These are phyloP conservation scores for Masticophis lateralis DNA, from an alignment of 2,797 vertebrate genomes.

Conservation along the genomic window DNA sequence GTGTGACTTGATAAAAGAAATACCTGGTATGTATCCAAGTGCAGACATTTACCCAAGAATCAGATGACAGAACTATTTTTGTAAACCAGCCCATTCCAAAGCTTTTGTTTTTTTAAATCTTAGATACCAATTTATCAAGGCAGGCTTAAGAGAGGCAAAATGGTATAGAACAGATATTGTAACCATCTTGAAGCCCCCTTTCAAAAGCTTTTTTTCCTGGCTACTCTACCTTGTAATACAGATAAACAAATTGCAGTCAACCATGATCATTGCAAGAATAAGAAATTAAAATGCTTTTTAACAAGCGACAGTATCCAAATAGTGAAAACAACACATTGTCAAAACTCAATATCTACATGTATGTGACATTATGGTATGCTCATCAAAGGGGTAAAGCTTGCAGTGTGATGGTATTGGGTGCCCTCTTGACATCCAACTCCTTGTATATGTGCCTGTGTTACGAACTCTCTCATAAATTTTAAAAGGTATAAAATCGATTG, in stretches of 20 bases:
- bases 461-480: not conserved
- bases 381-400: not conserved
- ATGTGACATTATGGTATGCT: not conserved
- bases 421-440: not conserved
- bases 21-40: not conserved
- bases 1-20: not conserved
- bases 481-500: not conserved
- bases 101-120: not conserved
- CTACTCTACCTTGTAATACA: constrained; percentile 66
- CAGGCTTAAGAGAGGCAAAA: constrained; percentile 30
- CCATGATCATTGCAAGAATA: constrained; percentile 56
- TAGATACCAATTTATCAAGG: constrained; percentile 23
- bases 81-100: not conserved
- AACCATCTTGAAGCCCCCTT: constrained; percentile 48
- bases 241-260: constrained; percentile 53
- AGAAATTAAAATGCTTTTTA: constrained; percentile 46
- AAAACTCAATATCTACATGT: not conserved
- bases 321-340: not conserved
- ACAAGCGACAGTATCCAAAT: not conserved
- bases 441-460: not conserved
- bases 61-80: not conserved
- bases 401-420: not conserved
- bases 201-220: constrained; percentile 51
- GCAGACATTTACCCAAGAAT: not conserved
- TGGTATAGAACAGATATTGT: constrained; percentile 39